phyloP scores from a whole-genome alignment of 2,113 vertebrate genomes.

The Trichomycterus rosablanca region DNA sequence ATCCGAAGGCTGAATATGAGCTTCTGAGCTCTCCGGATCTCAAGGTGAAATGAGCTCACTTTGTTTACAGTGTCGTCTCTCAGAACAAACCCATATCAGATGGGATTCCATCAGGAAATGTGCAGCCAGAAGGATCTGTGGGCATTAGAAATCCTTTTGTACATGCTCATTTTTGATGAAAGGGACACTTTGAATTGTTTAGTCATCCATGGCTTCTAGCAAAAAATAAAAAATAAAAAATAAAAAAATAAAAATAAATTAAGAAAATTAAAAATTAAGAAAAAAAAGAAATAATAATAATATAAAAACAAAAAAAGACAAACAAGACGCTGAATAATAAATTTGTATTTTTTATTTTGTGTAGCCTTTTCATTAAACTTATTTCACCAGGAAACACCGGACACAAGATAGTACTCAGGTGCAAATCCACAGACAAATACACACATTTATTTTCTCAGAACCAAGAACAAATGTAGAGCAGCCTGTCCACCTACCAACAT shows the following conservation, averaged over 20 bases:
- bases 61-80: constrained; percentile 40
- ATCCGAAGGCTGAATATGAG: constrained; percentile 54
- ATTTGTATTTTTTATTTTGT: no score
- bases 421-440: no score
- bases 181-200: constrained; percentile 10
- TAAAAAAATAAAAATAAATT: no score
- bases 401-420: background rate
- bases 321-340: no score
- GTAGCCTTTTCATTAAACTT: no score
- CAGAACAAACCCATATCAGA: constrained; percentile 35
- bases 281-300: no score
- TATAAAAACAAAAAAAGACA: no score
- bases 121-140: constrained; percentile 29
- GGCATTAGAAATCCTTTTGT: constrained; percentile 24
- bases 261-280: no score
- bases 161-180: constrained; percentile 1
- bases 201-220: background rate
- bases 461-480: background rate
- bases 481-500: no score
- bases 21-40: constrained; percentile 30
- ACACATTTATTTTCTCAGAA: background rate
- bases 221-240: constrained; percentile 1
- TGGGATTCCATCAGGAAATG: constrained; percentile 34
- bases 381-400: no score
- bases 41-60: constrained; percentile 35